Base-by-base conservation (phyloP, 1,140 invertebrate species). In the Anagrus nilaparvatae region DNA sequence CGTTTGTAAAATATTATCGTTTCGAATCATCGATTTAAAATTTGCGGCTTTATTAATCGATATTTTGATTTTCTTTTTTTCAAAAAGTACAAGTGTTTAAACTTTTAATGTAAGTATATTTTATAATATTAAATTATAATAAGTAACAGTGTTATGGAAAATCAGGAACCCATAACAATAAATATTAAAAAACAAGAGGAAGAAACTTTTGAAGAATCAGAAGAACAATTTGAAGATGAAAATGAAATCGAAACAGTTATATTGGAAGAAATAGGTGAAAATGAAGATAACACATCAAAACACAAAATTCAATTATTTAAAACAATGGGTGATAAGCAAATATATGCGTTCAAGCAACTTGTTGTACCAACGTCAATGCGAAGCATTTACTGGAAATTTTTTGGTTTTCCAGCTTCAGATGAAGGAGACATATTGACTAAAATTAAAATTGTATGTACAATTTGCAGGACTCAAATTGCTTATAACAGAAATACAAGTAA, bases 401-500 rank as follows among this genome's bases (percentile, higher is more conserved):
- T 77, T 56, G 76, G 76, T 12, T 79, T 78, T 59, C 76, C 76
- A 30, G 76, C 75, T 0, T 71, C 70, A 28, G 73, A 76, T 14
- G 65, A 74, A 25, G 73, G 75, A 28, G 69, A 71, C 40, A 76
- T 78, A 41, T 56, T 79, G 3, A 78, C 75, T n/a, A 77, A 74
- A 61, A 61, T 74, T 4, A 77, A 75, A 50, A 76, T 78, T 8
- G 71, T 79, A 12, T 78, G 76, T 41, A 69, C 74, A 25, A 47
- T 78, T 1, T 79, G 76, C 48, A 76, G 76, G 53, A 74, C 69
- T 3, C 73, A 76, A 38, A 69, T 79, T 35, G 72, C 74, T 5
- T 78, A 79, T 27, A 78, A 78, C 48, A 67, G 74, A 17, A 79
- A 79, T 46, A 79, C 76, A 0, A 78, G 74, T 47, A 78, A 78